Percentiles rank a stretch among this genome's conserved stretches.
Conservation (phyloP, 2,797 vertebrate genomes). For the Synanceia verrucosa region DNA sequence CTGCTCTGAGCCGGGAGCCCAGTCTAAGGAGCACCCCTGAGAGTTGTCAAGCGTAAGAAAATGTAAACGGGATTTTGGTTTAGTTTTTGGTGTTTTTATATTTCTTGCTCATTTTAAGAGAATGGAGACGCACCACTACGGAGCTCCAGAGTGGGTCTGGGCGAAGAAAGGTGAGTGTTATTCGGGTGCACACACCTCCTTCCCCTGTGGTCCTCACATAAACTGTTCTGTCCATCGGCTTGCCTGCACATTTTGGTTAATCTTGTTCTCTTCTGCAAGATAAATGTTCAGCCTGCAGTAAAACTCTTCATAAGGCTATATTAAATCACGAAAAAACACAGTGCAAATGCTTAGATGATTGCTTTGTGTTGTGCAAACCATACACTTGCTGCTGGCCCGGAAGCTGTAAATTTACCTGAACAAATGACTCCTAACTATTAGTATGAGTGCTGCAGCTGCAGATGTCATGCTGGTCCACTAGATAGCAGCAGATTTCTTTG, state of each 20-base stretch:
- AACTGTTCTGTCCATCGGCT: not conserved
- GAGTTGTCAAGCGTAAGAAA: not conserved
- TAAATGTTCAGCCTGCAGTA: slow-evolving; percentile 1
- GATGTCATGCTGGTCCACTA: slow-evolving; percentile 71
- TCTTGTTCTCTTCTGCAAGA: not conserved
- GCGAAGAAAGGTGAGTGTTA: slow-evolving; percentile 49
- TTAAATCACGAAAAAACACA: not conserved
- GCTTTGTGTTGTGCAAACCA: slow-evolving; percentile 2
- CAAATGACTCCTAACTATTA: slow-evolving; percentile 14
- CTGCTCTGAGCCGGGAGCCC: slow-evolving; percentile 32
- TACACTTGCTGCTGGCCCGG: slow-evolving; percentile 25
- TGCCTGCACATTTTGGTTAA: not conserved
- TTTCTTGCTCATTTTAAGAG: not conserved
- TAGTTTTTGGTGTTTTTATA: not conserved
- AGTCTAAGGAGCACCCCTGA: slow-evolving; percentile 23
- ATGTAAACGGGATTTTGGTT: not conserved
- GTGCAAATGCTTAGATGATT: not conserved
- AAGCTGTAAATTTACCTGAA: slow-evolving; percentile 27
- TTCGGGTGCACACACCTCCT: not conserved
- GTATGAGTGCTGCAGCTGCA: slow-evolving; percentile 73
- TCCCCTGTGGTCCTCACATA: not conserved
- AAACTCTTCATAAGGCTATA: not conserved
- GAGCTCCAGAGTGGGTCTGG: slow-evolving; percentile 50
- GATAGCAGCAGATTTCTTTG: slow-evolving; percentile 70
- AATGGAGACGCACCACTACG: slow-evolving; percentile 64